Base-by-base conservation (phyloP, 2,888 invertebrate genomes). In the Synanthedon vespiformis region DNA sequence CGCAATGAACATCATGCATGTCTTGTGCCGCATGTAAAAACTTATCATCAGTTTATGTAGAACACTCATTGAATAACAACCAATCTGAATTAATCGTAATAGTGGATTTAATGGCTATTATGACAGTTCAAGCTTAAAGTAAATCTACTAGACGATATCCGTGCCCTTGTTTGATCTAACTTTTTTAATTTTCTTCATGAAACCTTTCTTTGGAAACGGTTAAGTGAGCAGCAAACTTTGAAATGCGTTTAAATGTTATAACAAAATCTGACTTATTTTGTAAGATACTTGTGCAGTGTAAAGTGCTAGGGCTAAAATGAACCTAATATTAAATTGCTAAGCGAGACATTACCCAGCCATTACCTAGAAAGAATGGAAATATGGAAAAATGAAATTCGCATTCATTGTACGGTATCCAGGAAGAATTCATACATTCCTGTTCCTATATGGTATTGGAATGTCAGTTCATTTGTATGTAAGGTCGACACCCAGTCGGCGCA, bases 391-490 rank as follows among this genome's bases (percentile, higher is more conserved):
- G 6, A 34, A 34, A 34, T 34, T 34, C 34, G 1, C 10, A 34
- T 34, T 34, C 34, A 34, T 2, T 10, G 34, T 34, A 34, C 34
- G 34, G 34, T 34, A 44, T 14, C 44, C 44, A 2, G 13, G 8
- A 44, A 44, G 44, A 44, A 44, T 44, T 14, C 44, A 44, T 44
- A 44, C n/a, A 44, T 44, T 44, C 44, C 14, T n/a, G 6, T 13
- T 5, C 13, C 14, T 44, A 44, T 13, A 14, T 44, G 44, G 44
- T 12, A 44, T 44, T 14, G 44, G 44, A 44, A 44, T 44, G 44
- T 14, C 44, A 8, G 14, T 70, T 74, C 72, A 80, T 84, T 81
- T 74, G 74, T 80, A 83, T 81, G 79, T 71, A 66, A 68, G 71
- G 70, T 66, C 61, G 63, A 65, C 66, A 64, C 63, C 61, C 60